Evolutionary conservation across 2,797 vertebrate genomes (phyloP).

Genomic region (Tachyglossus aculeatus): DNA sequence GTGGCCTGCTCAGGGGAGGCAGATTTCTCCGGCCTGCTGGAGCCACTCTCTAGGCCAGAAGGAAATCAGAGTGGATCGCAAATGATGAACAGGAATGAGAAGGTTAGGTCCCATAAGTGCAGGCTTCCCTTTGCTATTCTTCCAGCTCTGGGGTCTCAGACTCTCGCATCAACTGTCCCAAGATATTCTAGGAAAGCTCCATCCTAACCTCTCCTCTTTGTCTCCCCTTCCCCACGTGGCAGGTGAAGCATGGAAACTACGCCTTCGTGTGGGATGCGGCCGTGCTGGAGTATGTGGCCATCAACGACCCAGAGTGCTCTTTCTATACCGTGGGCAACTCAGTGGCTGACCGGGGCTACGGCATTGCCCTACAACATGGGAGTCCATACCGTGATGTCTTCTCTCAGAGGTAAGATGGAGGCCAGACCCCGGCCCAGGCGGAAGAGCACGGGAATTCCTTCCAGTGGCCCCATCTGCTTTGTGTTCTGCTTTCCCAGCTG

Average conservation of each 20-base stretch:
- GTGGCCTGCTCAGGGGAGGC: no score
- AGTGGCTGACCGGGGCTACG: slow-evolving; percentile 92
- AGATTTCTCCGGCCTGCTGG: no score
- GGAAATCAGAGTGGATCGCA: no score
- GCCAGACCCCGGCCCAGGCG: neutral
- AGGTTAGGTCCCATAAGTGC: no score
- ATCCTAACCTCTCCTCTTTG: slow-evolving; percentile 8
- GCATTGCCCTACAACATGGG: slow-evolving; percentile 96
- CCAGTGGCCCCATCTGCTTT: neutral
- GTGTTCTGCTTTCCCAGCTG: slow-evolving; percentile 5
- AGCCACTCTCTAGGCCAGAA: no score
- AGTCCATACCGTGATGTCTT: slow-evolving; percentile 97
- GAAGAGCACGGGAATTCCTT: neutral
- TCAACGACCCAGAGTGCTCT: slow-evolving; percentile 95
- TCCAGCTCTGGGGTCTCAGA: no score
- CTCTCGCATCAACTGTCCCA: no score
- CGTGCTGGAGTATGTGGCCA: slow-evolving; percentile 93
- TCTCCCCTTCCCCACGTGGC: slow-evolving; percentile 11
- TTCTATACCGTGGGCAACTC: slow-evolving; percentile 92
- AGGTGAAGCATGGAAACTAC: slow-evolving; percentile 96
- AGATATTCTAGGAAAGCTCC: no score
- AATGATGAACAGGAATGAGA: no score
- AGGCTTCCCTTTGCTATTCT: no score
- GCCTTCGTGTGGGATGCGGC: slow-evolving; percentile 98
- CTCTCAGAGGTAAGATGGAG: slow-evolving; percentile 89